A percentile compares a stretch with the other conserved stretches of the same genome.
These are phyloP conservation scores for Strigops habroptila DNA, from an alignment of 2,113 vertebrate genomes.

Conservation along the genomic window DNA sequence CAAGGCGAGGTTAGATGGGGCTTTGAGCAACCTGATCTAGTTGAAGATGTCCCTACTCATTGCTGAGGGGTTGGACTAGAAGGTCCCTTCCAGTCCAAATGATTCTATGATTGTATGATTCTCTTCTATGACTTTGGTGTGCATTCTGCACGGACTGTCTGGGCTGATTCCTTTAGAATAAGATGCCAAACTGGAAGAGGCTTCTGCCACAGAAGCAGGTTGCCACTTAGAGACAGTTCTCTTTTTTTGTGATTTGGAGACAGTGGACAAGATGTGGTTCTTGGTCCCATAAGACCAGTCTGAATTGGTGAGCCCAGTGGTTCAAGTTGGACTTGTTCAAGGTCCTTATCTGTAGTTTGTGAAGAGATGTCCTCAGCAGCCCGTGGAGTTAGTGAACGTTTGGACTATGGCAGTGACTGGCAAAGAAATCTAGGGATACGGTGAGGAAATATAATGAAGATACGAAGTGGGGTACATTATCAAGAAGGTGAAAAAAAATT, in stretches of 20 bases:
- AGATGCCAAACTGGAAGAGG: not conserved
- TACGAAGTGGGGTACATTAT: rapidly evolving
- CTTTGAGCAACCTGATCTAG: not conserved
- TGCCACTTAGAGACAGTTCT: not conserved
- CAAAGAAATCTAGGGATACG: not conserved
- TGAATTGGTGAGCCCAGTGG: not conserved
- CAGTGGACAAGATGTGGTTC: not conserved
- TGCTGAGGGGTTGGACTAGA: not conserved
- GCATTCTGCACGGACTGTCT: not conserved
- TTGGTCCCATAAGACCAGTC: not conserved
- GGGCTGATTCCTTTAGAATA: not conserved
- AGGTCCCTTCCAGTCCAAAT: not conserved
- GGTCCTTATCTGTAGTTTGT: not conserved
- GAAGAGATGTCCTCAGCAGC: not conserved
- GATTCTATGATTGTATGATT: not conserved
- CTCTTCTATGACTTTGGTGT: not conserved
- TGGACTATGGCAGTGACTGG: not conserved
- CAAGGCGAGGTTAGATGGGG: not conserved
- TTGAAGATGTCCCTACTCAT: not conserved
- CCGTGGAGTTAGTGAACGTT: not conserved
- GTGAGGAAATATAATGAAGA: not conserved
- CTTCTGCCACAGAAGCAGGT: not conserved
- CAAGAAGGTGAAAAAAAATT: not conserved
- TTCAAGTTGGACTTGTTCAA: not conserved
- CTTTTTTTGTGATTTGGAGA: not conserved